Evolutionary conservation across 2,797 vertebrate genomes (phyloP), one percentile per base, ranked within the genome.

Genomic region (Aldrovandia affinis): DNA sequence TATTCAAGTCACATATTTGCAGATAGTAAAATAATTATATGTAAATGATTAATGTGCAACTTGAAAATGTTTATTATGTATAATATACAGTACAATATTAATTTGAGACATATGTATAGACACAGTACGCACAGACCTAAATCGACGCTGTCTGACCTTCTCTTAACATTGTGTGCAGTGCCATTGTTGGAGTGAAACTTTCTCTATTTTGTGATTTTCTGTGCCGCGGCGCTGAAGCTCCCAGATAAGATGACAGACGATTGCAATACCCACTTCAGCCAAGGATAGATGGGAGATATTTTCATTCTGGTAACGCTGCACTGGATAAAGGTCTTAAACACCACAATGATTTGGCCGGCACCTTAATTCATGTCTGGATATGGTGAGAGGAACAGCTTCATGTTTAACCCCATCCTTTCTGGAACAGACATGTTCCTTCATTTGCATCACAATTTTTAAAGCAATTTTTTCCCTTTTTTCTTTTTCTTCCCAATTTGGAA

Each of bases 321-420:
- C 68, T 70, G 68, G 68, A 70, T 70, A 70, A 70, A 39, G 68
- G 33, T 36, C 68, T 70, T 70, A 70, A 65, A 70, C 36, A 18
- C 33, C 36, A 20, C 10, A 25, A 33, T 22, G 33, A 70, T 39
- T 70, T 70, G 68, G 39, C 68, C 36, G 18, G 33, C 68, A 70
- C 33, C 5, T 70, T 39, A 70, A 70, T 70, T 70, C 33, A 33
- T 70, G 68, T 25, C 33, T 22, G 15, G 5, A 36, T 20, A 15
- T 33, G 18, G 14, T 20, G 15, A 39, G 30, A 22, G 33, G 18
- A 15, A 39, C 0, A 15, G 7, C n/a, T 33, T 33, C 63, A 33
- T 10, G n/a, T 39, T 70, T 70, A 70, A 70, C 15, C 33, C 68
- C 22, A 18, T 70, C 3, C 33, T 70, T 36, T 20, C 30, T 65